Evolutionary conservation across 2,888 invertebrate genomes (phyloP).

Genomic region (Athalia rosae): DNA sequence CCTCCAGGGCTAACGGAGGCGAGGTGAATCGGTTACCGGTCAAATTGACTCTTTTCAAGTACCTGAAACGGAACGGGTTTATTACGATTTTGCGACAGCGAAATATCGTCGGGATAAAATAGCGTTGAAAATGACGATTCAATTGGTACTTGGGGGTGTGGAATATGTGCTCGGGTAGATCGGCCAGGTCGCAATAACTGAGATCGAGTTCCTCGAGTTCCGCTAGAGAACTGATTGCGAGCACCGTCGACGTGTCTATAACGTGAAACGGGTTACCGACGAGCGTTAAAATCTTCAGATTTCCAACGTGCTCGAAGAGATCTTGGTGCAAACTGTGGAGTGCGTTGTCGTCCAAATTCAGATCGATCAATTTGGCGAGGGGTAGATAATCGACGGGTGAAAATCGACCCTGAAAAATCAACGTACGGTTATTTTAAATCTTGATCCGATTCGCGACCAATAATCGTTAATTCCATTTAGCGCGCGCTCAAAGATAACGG

Average conservation of each 20-base stretch:
- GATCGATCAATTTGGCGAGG: slow-evolving; percentile 76
- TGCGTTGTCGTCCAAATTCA: slow-evolving; percentile 83
- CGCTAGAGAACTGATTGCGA: slow-evolving; percentile 80
- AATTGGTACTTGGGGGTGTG: slow-evolving; percentile 76
- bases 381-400: slow-evolving; percentile 78
- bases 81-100: too few species aligned
- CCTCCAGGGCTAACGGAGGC: slow-evolving; percentile 79
- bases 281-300: slow-evolving; percentile 81
- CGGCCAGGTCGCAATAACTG: slow-evolving; percentile 79
- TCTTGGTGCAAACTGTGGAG: slow-evolving; percentile 83
- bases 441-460: slow-evolving; percentile 11
- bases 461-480: slow-evolving; percentile 19
- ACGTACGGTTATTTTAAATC: slow-evolving; percentile 31
- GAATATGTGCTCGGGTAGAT: slow-evolving; percentile 80
- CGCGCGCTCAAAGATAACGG: background rate
- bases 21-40: slow-evolving; percentile 79
- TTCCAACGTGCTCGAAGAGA: slow-evolving; percentile 84
- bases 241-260: slow-evolving; percentile 79
- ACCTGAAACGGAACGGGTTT: slow-evolving; percentile 64
- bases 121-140: background rate
- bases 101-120: background rate
- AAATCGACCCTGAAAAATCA: slow-evolving; percentile 76
- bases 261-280: slow-evolving; percentile 84
- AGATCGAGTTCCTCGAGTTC: slow-evolving; percentile 84
- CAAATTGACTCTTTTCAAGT: slow-evolving; percentile 80